phyloP scores from a whole-genome alignment of 2,888 invertebrate genomes.

The Drosophila borealis region DNA sequence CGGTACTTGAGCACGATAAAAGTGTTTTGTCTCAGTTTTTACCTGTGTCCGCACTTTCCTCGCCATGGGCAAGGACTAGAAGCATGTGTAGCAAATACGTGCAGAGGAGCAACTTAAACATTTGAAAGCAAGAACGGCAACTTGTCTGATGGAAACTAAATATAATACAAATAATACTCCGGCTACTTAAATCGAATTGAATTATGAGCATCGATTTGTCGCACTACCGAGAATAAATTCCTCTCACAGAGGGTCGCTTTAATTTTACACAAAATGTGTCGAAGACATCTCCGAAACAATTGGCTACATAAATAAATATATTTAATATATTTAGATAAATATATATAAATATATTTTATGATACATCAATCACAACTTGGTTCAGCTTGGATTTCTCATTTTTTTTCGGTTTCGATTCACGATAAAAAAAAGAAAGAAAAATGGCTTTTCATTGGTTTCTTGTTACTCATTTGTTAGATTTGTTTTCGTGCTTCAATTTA shows the following conservation, averaged over 20 bases:
- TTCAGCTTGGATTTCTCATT: too few relatives aligned
- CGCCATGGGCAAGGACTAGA: not conserved
- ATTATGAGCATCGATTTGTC: constrained; percentile 4
- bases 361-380: too few relatives aligned
- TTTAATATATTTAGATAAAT: too few relatives aligned
- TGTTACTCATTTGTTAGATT: not conserved
- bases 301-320: too few relatives aligned
- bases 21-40: not conserved
- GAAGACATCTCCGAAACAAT: too few relatives aligned
- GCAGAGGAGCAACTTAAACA: not conserved
- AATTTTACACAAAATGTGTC: not conserved
- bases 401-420: too few relatives aligned
- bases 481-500: not conserved
- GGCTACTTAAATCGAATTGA: not conserved
- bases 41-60: not conserved
- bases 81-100: not conserved
- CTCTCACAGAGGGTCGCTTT: not conserved
- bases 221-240: not conserved
- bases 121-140: not conserved
- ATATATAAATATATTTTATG: too few relatives aligned
- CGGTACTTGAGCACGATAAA: not conserved
- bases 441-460: not conserved
- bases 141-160: too few relatives aligned
- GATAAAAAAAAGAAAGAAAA: not conserved
- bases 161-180: not conserved